Conservation (phyloP, 92 coral and sea anemone genomes). For the Anthopleura xanthogrammica region DNA sequence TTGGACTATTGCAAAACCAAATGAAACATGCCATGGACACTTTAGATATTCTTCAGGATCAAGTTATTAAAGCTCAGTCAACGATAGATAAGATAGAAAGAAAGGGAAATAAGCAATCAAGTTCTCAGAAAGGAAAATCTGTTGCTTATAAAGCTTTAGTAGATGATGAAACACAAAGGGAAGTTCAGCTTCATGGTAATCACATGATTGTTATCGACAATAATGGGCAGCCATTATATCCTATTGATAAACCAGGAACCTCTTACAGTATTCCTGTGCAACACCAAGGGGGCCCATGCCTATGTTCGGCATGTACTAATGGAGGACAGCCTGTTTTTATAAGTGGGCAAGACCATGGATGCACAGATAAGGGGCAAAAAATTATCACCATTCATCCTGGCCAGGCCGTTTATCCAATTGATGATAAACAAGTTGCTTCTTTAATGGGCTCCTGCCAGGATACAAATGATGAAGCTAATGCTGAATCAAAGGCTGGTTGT, state of each 20-base stretch:
- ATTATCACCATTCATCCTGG: constrained; percentile 32
- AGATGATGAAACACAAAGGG: constrained; percentile 20
- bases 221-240: constrained; percentile 54
- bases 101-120: constrained; percentile 12
- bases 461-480: not conserved
- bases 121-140: constrained; percentile 11
- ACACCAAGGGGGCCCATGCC: constrained; percentile 35
- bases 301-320: constrained; percentile 27
- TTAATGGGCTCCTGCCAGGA: not conserved
- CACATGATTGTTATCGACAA: constrained; percentile 54
- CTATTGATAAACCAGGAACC: constrained; percentile 35
- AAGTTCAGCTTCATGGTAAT: constrained; percentile 29
- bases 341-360: constrained; percentile 10
- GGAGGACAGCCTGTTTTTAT: constrained; percentile 26
- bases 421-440: constrained; percentile 21
- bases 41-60: constrained; percentile 81
- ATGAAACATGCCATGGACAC: constrained; percentile 93
- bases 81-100: constrained; percentile 63
- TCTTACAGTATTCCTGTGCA: constrained; percentile 27
- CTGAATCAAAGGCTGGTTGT: constrained; percentile 4
- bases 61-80: constrained; percentile 72
- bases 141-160: constrained; percentile 23
- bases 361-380: constrained; percentile 29
- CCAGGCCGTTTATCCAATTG: constrained; percentile 27
- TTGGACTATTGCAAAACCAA: constrained; percentile 79